These are phyloP conservation scores for Autographa gamma DNA, from an alignment of 2,888 invertebrate genomes.

Conservation along the genomic window DNA sequence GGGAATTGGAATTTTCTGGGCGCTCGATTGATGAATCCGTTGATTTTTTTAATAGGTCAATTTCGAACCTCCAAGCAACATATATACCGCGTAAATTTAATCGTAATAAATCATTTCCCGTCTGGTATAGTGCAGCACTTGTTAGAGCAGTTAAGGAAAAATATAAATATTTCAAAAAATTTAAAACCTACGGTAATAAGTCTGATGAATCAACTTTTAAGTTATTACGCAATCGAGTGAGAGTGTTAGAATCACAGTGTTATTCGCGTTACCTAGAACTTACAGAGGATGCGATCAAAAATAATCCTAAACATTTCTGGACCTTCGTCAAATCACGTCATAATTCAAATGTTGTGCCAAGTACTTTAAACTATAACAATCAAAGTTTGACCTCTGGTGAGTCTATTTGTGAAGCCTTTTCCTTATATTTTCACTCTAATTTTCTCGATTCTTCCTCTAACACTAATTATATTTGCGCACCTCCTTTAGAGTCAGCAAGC, in stretches of 20 bases:
- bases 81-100: slow-evolving; percentile 13
- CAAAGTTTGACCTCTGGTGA: neutral
- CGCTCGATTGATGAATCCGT: slow-evolving; percentile 21
- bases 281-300: slow-evolving; percentile 12
- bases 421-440: slow-evolving; percentile 12
- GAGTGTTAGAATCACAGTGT: neutral
- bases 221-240: slow-evolving; percentile 12
- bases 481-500: neutral
- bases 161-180: neutral
- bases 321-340: slow-evolving; percentile 11
- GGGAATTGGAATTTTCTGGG: slow-evolving; percentile 6
- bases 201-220: slow-evolving; percentile 21
- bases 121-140: slow-evolving; percentile 18
- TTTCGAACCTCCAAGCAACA: slow-evolving; percentile 3
- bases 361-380: slow-evolving; percentile 5
- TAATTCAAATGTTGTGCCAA: slow-evolving; percentile 7
- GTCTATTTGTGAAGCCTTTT: slow-evolving; percentile 18
- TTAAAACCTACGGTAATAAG: slow-evolving; percentile 19
- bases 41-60: neutral
- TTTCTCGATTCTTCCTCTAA: neutral
- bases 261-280: neutral
- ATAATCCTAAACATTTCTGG: slow-evolving; percentile 21
- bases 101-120: slow-evolving; percentile 18
- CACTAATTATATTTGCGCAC: neutral
- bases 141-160: slow-evolving; percentile 13